phyloP scores from a whole-genome alignment of 2,888 invertebrate genomes.

The Seira musarum region DNA sequence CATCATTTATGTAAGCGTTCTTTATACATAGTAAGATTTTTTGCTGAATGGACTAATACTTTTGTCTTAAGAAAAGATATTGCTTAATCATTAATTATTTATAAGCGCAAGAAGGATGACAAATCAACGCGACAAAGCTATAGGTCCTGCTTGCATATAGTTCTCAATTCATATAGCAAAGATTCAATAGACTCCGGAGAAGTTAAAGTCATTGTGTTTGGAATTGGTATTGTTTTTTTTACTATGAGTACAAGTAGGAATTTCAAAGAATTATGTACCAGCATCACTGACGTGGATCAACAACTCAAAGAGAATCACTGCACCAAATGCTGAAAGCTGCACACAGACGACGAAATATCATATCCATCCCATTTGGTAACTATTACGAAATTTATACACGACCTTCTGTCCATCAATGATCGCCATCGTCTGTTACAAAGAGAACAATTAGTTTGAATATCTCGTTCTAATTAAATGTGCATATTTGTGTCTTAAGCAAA shows the following conservation, averaged over 20 bases:
- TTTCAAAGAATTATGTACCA: not conserved
- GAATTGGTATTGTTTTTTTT: not conserved
- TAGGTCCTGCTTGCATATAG: not conserved
- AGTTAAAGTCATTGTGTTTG: not conserved
- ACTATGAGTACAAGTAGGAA: not conserved
- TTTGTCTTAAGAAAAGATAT: not conserved
- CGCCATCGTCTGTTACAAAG: slow-evolving; percentile 62
- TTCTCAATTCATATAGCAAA: no score
- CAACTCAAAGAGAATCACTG: slow-evolving; percentile 53
- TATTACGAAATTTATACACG: slow-evolving; percentile 40
- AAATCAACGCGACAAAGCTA: not conserved
- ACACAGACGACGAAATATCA: slow-evolving; percentile 39
- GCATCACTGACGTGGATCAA: slow-evolving; percentile 51
- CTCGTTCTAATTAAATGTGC: no score
- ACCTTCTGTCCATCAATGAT: slow-evolving; percentile 54
- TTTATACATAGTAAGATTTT: slow-evolving; percentile 20
- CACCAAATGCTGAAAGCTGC: slow-evolving; percentile 59
- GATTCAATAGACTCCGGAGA: not conserved
- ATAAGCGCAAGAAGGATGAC: slow-evolving; percentile 7
- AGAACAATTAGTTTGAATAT: no score
- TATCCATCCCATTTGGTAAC: slow-evolving; percentile 62
- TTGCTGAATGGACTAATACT: slow-evolving; percentile 32
- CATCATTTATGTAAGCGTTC: slow-evolving; percentile 36
- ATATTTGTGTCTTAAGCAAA: no score
- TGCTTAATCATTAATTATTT: slow-evolving; percentile 2